Conservation (phyloP, 2,888 invertebrate species). For the Andricus quercusramuli region DNA sequence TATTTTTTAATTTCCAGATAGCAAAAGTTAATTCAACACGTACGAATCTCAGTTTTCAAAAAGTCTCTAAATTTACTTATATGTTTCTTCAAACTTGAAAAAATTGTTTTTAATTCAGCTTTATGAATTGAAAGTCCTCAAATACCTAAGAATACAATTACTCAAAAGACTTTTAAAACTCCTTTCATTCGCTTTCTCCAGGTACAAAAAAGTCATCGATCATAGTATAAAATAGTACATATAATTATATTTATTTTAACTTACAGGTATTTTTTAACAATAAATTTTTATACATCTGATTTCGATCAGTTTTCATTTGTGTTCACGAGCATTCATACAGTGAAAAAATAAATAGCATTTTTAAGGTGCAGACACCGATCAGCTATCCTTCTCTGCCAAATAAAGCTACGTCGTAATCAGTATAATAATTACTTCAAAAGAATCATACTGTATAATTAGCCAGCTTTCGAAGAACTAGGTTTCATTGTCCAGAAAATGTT, state of each 20-base stretch:
- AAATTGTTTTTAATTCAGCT: no score
- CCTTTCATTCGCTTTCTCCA: not conserved
- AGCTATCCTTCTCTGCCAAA: not conserved
- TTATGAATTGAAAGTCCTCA: no score
- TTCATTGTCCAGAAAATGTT: not conserved
- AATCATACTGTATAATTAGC: not conserved
- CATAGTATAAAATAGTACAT: not conserved
- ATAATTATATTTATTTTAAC: conserved; percentile 13
- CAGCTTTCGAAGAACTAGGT: not conserved
- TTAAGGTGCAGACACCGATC: not conserved
- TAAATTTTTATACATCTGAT: conserved; percentile 12
- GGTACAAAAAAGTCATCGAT: not conserved
- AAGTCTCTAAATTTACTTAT: no score
- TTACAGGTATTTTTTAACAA: not conserved
- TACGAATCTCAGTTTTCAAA: no score
- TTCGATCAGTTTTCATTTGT: not conserved
- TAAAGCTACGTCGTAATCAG: not conserved
- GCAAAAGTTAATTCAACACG: no score
- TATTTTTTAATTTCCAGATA: no score
- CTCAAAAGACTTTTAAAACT: no score
- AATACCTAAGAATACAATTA: no score
- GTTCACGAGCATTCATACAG: conserved; percentile 10
- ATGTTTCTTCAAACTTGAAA: no score
- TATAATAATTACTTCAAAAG: not conserved
- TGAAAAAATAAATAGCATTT: conserved; percentile 32